Percentiles rank a stretch among this genome's conserved stretches.
These are phyloP conservation scores for Amyelois transitella DNA, from an alignment of 1,140 invertebrate genomes.

Conservation along the genomic window DNA sequence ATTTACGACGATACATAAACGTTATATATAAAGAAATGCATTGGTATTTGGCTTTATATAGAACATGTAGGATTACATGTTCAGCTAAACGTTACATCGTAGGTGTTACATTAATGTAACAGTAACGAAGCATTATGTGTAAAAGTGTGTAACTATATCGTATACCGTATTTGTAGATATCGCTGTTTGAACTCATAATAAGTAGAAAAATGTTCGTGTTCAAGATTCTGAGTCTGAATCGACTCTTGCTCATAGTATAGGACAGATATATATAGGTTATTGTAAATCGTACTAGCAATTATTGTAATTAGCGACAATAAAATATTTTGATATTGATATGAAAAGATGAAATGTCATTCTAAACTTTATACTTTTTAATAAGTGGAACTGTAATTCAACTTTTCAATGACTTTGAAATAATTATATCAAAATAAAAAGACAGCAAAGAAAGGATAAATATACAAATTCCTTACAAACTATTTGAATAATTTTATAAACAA, in stretches of 20 bases:
- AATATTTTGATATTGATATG: slow-evolving; percentile 45
- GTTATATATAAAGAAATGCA: slow-evolving; percentile 65
- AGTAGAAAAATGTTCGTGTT: slow-evolving; percentile 58
- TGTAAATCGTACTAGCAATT: slow-evolving; percentile 23
- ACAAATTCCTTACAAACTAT: neutral
- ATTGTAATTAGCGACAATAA: slow-evolving; percentile 43
- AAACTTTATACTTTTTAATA: slow-evolving; percentile 8
- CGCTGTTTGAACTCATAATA: slow-evolving; percentile 40
- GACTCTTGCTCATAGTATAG: slow-evolving; percentile 30
- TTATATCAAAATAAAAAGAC: too few relatives aligned
- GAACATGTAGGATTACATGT: slow-evolving; percentile 55
- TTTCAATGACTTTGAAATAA: too few relatives aligned
- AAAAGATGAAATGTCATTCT: slow-evolving; percentile 14
- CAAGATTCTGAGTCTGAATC: slow-evolving; percentile 40
- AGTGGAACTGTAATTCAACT: neutral
- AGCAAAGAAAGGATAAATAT: neutral
- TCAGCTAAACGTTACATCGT: slow-evolving; percentile 44
- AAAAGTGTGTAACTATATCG: slow-evolving; percentile 25
- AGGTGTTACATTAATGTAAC: slow-evolving; percentile 10
- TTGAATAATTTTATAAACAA: neutral
- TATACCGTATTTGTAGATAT: slow-evolving; percentile 51
- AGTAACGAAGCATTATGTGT: slow-evolving; percentile 25
- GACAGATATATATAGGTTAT: slow-evolving; percentile 29
- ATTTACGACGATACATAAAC: slow-evolving; percentile 25
- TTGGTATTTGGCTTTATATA: slow-evolving; percentile 72